Evolutionary conservation across 2,888 invertebrate genomes (phyloP), one percentile per base, ranked within the genome.

Genomic region (Pogonocherus hispidulus): DNA sequence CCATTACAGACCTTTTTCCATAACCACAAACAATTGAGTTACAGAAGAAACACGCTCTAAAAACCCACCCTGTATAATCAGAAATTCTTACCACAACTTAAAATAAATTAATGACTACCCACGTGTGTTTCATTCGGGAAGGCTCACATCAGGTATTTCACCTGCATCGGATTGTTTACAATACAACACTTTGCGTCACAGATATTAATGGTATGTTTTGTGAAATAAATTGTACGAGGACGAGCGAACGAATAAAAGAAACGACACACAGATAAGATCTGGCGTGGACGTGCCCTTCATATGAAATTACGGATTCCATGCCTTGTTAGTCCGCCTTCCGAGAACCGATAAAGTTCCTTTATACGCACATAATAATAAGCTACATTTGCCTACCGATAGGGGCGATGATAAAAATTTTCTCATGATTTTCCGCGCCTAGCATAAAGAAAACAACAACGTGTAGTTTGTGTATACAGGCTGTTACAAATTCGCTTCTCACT

Each of bases 181-280:
- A 14, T 47, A 16, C 51, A 23, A 22, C 16, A 59, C 47, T 32
- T 23, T 27, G 27, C 41, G n/a, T n/a, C 11, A 32, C 19, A 19
- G 35, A 47, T 47, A 59, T 59, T 59, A 47, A 59, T 59, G 59
- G 59, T 47, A 27, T 59, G 59, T 59, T 59, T 59, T 59, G 59
- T 59, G 19, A 47, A 59, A 59, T 59, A 59, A 59, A 59, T 59
- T 47, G 44, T 59, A 59, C 32, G 46, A 46, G 59, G 18, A 18
- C 47, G 32, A 47, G 22, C 41, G 16, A 47, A 32, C 47, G 47
- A 47, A 47, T 47, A 20, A 47, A 59, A 59, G 46, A 47, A 59
- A 47, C 46, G 19, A 22, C 14, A n/a, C n/a, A 46, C 23, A 46
- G 59, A 59, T 59, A 59, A 47, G 59, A 59, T 59, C 59, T 47